Evolutionary conservation across 1,140 invertebrate genomes (phyloP).

Genomic region (Tyrophagus putrescentiae): DNA sequence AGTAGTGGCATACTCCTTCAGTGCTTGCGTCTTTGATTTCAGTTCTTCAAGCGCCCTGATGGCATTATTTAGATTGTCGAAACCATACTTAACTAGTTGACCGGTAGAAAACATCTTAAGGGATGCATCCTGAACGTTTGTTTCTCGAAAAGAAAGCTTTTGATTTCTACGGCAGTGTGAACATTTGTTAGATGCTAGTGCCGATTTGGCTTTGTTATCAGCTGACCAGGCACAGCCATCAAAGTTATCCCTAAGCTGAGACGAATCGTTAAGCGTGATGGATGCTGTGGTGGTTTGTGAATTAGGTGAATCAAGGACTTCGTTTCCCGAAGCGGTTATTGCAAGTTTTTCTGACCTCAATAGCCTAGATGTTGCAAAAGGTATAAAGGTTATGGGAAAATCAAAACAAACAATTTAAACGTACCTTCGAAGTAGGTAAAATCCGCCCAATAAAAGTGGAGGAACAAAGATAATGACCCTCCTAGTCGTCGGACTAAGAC

Average conservation of each 20-base stretch:
- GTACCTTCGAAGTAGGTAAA: not conserved
- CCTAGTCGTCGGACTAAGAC: not conserved
- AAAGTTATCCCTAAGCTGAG: not conserved
- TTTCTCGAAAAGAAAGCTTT: constrained; percentile 6
- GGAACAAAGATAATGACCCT: constrained; percentile 9
- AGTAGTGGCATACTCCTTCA: constrained; percentile 5
- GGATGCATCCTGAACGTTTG: constrained; percentile 2
- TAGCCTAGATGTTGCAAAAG: not conserved
- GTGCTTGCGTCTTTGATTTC: not conserved
- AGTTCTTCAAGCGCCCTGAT: constrained; percentile 7
- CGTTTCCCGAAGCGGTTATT: too few relatives aligned
- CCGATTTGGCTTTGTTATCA: not conserved
- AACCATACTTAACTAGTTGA: constrained; percentile 7
- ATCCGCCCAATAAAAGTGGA: not conserved
- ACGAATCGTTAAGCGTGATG: not conserved
- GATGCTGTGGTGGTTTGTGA: not conserved
- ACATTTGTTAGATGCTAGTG: constrained; percentile 10
- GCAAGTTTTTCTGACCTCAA: not conserved
- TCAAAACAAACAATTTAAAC: too few relatives aligned
- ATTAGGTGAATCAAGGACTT: not conserved
- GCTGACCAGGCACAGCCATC: not conserved
- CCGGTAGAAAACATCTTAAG: constrained; percentile 2
- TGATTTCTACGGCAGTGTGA: constrained; percentile 6
- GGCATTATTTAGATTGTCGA: constrained; percentile 9
- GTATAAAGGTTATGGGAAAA: not conserved